Evolutionary conservation across 2,113 vertebrate genomes (phyloP).

Genomic region (Otolemur garnettii): DNA sequence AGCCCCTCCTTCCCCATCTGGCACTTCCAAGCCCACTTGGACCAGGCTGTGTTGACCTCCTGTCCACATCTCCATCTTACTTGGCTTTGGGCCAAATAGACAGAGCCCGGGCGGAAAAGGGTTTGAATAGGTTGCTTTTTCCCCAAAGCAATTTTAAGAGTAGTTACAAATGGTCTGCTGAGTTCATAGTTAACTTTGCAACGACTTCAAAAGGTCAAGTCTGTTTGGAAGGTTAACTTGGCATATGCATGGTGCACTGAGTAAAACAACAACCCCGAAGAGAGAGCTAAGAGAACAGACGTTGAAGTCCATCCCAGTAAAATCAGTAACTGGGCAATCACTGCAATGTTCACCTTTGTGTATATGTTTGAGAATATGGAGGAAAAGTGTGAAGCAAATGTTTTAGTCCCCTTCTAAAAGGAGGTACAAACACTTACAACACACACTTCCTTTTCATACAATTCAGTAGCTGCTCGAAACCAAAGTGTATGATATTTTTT

Average conservation of each 20-base stretch:
- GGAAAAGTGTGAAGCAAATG: not conserved
- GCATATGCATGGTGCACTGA: not conserved
- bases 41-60: not conserved
- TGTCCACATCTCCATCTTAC: not conserved
- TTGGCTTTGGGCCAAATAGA: not conserved
- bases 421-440: not conserved
- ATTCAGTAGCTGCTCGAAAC: not conserved
- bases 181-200: conserved; percentile 41
- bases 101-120: not conserved
- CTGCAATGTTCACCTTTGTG: not conserved
- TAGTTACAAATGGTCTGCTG: conserved; percentile 25
- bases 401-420: not conserved
- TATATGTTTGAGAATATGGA: not conserved
- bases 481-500: not conserved
- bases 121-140: not conserved
- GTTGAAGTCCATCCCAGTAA: not conserved
- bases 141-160: not conserved
- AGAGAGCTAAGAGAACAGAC: not conserved
- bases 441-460: not conserved
- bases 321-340: not conserved
- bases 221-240: not conserved
- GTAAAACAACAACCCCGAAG: not conserved
- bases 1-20: not conserved
- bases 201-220: not conserved
- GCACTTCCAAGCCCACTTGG: not conserved